Conservation (phyloP, 2,888 invertebrate species). For the Eulithis prunata region DNA sequence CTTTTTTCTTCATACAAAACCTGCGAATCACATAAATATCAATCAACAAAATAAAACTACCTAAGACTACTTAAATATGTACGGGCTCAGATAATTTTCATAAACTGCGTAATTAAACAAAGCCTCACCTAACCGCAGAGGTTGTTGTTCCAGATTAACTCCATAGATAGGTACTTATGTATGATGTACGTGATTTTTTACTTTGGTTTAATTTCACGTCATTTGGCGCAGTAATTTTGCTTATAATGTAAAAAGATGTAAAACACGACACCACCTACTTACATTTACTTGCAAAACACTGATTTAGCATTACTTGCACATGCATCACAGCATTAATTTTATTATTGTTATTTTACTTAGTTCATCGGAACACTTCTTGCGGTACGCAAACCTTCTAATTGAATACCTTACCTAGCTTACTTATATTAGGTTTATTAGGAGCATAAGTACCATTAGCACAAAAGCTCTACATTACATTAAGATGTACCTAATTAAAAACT, state of each 20-base stretch:
- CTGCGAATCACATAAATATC: too few relatives aligned
- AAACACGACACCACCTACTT: conserved; percentile 32
- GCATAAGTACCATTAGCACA: too few relatives aligned
- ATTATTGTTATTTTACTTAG: conserved; percentile 12
- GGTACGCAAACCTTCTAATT: background rate
- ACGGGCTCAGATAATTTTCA: too few relatives aligned
- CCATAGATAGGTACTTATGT: background rate
- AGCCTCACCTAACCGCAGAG: background rate
- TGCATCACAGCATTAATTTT: conserved; percentile 15
- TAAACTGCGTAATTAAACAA: background rate
- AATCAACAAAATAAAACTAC: too few relatives aligned
- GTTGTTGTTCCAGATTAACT: conserved; percentile 22
- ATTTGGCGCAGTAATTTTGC: conserved; percentile 25
- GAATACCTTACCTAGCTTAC: background rate
- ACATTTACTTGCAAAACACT: conserved; percentile 28
- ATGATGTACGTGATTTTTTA: conserved; percentile 7
- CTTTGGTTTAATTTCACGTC: conserved; percentile 5
- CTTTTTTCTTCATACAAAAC: too few relatives aligned
- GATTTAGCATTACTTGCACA: conserved; percentile 33
- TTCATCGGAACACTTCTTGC: background rate
- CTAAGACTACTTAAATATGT: too few relatives aligned
- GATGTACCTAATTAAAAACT: too few relatives aligned
- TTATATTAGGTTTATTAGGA: too few relatives aligned
- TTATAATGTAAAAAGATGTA: conserved; percentile 22
- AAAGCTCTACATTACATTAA: too few relatives aligned